Base-by-base conservation (phyloP, 1,140 invertebrate species). In the Drosophila melanica region DNA sequence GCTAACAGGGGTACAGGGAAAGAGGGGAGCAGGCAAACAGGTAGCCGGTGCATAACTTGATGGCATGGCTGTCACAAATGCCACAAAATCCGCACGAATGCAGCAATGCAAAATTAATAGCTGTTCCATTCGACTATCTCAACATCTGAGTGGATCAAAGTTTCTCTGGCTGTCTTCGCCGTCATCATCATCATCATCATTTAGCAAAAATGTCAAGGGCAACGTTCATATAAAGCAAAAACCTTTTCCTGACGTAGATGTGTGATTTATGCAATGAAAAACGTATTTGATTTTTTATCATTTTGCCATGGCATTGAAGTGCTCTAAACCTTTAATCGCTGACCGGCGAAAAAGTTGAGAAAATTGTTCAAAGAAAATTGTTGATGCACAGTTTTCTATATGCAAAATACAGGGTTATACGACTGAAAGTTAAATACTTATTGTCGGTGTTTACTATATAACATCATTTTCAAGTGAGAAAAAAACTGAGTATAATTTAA, bases 31-130 rank as follows among this genome's bases (percentile, higher is more conserved):
- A 37, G 37, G 39, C 11, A 48, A 10, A 48, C 64, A 48, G 66
- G 66, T 67, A 44, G 64, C 35, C 7, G 11, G 37, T 20, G 23
- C 74, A 72, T 71, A 79, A 71, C 77, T 79, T 62, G 57, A 75
- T 75, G 72, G 72, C 78, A 72, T 48, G 62, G 66, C 77, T 76
- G 78, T 81, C 79, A 66, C 48, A 82, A 82, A 84, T 84, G 80
- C 80, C 80, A 82, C 80, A 84, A 84, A 82, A 84, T 84, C 80
- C 80, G 35, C 80, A 72, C 71, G 66, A 62, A 48, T 66, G 27
- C 62, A 72, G 72, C 79, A 72, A 84, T 84, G 75, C 80, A 77
- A 81, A 77, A 84, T 82, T 84, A 84, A 84, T 84, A 76, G 80
- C 76, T 72, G 70, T 82, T 81, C 75, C 79, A 81, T 82, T 67